Evolutionary conservation across 2,113 vertebrate species (phyloP).

Genomic region (Hippocampus guttulatus): DNA sequence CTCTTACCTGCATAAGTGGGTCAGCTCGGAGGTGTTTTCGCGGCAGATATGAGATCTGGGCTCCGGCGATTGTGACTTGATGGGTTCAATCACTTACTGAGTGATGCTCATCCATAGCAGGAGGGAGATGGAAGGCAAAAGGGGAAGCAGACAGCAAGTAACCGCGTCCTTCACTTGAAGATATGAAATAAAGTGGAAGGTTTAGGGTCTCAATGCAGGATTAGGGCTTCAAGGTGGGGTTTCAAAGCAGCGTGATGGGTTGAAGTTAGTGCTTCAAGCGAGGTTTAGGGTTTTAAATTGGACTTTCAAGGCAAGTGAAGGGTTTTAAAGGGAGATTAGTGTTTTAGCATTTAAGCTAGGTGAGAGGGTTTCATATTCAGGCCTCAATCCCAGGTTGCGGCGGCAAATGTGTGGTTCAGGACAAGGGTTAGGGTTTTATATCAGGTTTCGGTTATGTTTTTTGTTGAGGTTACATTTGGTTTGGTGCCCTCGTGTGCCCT

Average conservation of each 20-base stretch:
- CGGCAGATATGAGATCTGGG: background rate
- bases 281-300: background rate
- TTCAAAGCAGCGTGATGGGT: too few relatives aligned
- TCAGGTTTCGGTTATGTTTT: background rate
- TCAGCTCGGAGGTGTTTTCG: slow-evolving; percentile 17
- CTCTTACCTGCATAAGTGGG: slow-evolving; percentile 35
- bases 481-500: too few relatives aligned
- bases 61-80: background rate
- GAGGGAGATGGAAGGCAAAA: background rate
- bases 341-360: background rate
- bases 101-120: background rate
- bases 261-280: background rate
- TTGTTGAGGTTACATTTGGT: too few relatives aligned
- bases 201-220: background rate
- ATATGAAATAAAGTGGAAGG: background rate
- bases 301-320: background rate
- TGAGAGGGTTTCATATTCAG: background rate
- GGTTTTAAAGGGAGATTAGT: background rate
- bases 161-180: background rate
- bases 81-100: background rate
- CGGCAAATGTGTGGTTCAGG: background rate
- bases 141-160: background rate
- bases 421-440: background rate
- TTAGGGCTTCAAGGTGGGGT: background rate
- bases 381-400: background rate